phyloP scores from a whole-genome alignment of 1,140 invertebrate genomes.

The Octopus sinensis region DNA sequence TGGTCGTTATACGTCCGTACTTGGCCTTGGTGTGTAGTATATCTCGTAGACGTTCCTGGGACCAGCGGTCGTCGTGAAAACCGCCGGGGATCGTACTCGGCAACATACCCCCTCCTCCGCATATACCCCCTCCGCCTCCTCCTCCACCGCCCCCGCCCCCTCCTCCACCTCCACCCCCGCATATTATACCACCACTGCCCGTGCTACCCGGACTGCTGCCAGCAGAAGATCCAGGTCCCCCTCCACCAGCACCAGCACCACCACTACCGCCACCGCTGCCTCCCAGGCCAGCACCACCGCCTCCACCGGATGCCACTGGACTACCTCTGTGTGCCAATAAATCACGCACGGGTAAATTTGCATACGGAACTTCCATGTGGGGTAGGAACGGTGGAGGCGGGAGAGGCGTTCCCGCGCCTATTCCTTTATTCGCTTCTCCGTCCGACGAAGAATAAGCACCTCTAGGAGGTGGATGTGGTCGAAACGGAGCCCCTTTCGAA shows the following conservation, averaged over 20 bases:
- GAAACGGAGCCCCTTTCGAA: slow-evolving; percentile 24
- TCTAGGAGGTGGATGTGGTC: slow-evolving; percentile 22
- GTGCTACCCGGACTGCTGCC: not conserved
- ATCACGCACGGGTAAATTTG: not conserved
- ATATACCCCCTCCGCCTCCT: slow-evolving; percentile 21
- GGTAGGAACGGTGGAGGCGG: not conserved
- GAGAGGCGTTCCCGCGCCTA: not conserved
- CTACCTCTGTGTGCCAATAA: not conserved
- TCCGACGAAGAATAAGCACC: not conserved
- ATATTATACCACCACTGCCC: slow-evolving; percentile 1
- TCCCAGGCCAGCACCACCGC: too few relatives aligned
- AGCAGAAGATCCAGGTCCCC: not conserved
- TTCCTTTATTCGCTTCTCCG: not conserved
- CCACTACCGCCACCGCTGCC: too few relatives aligned
- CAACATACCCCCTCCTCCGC: slow-evolving; percentile 17
- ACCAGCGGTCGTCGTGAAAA: slow-evolving; percentile 35
- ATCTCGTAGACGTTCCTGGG: slow-evolving; percentile 45
- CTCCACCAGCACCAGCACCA: not conserved
- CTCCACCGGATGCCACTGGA: not conserved
- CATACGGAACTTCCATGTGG: slow-evolving; percentile 12
- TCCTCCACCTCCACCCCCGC: too few relatives aligned
- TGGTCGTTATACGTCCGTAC: slow-evolving; percentile 38
- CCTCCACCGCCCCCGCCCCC: slow-evolving; percentile 24
- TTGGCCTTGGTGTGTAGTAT: slow-evolving; percentile 49
- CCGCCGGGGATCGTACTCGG: slow-evolving; percentile 23